Conservation (phyloP, 2,113 vertebrate genomes). For the Falcunculus frontatus region DNA sequence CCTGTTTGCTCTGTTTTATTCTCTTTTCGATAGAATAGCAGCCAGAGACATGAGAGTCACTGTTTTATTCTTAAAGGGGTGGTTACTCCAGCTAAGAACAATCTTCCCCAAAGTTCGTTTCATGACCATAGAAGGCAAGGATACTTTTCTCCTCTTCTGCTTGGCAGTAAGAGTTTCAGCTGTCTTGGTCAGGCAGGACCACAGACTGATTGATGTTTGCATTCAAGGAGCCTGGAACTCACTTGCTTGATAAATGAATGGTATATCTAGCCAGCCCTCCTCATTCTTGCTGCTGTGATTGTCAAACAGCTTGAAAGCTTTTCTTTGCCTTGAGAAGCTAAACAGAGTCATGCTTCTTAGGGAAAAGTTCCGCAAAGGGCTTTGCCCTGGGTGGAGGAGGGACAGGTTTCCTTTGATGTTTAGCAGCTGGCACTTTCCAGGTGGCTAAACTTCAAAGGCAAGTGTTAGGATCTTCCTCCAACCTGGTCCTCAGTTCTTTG, state of each 20-base stretch:
- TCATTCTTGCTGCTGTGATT: background rate
- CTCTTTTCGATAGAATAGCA: background rate
- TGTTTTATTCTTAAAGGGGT: background rate
- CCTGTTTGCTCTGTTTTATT: background rate
- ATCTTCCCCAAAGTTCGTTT: background rate
- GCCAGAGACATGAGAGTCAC: background rate
- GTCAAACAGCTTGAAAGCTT: conserved; percentile 32
- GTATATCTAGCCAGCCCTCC: background rate
- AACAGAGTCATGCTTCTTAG: conserved; percentile 45
- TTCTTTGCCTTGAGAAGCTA: conserved; percentile 27
- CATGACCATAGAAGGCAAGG: background rate
- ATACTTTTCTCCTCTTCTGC: background rate
- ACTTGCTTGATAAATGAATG: background rate
- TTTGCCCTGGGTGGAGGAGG: conserved; percentile 45
- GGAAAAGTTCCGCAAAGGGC: conserved; percentile 1
- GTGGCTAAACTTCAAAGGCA: conserved; percentile 61
- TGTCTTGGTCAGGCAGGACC: background rate
- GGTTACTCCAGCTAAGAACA: background rate
- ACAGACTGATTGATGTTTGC: conserved; percentile 10
- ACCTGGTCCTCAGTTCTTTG: conserved; percentile 34
- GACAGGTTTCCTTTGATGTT: conserved; percentile 59
- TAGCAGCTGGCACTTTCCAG: conserved; percentile 28
- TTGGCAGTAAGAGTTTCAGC: background rate
- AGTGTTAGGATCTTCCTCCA: conserved; percentile 36
- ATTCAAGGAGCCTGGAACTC: background rate